Percentiles rank a stretch among this genome's conserved stretches.
Conservation (phyloP, 1,140 invertebrate genomes). For the Danaus melanippus region DNA sequence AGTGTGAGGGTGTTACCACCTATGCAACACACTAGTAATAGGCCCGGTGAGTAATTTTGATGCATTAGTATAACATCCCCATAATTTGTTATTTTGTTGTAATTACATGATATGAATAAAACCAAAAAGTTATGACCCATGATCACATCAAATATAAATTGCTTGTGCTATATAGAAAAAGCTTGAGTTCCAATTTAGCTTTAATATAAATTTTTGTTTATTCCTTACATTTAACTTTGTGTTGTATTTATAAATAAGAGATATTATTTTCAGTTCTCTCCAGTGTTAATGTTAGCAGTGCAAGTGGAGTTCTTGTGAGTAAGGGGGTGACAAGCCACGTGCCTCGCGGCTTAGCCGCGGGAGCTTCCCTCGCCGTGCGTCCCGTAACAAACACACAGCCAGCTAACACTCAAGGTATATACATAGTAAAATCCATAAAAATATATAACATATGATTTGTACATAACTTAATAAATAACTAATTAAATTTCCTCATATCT, state of each 20-base stretch:
- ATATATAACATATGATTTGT: no score
- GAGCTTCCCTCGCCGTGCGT: conserved; percentile 54
- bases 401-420: conserved; percentile 28
- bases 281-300: conserved; percentile 45
- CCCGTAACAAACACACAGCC: conserved; percentile 43
- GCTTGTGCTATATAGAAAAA: no score
- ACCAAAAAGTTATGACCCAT: neutral
- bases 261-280: conserved; percentile 37
- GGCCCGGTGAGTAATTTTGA: conserved; percentile 42
- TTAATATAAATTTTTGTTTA: neutral
- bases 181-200: no score
- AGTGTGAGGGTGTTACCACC: conserved; percentile 56
- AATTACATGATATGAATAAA: neutral
- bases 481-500: no score
- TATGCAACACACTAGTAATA: conserved; percentile 46
- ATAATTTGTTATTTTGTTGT: conserved; percentile 9
- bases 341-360: conserved; percentile 55
- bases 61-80: no score
- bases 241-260: conserved; percentile 2
- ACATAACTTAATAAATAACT: no score
- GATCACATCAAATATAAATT: no score
- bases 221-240: neutral
- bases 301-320: conserved; percentile 48
- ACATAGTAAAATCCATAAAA: no score
- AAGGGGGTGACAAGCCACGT: conserved; percentile 59